Percentiles rank a stretch among this genome's conserved stretches.
Evolutionary conservation across 2,797 vertebrate species (phyloP).

Genomic region (Gymnodraco acuticeps): DNA sequence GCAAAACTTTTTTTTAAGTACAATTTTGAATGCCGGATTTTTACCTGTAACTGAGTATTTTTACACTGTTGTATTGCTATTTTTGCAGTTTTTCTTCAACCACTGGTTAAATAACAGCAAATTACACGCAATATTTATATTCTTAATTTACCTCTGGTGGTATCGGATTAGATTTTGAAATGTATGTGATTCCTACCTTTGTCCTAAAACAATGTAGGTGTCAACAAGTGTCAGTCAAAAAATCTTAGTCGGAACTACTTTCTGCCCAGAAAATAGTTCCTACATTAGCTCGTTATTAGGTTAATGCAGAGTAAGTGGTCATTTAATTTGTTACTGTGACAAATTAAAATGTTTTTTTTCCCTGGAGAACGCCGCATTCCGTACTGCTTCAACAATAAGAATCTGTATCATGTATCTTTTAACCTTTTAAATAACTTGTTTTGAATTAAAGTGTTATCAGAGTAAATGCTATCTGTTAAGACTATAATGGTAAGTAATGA

Average conservation of each 20-base stretch:
- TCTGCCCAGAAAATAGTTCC: neutral
- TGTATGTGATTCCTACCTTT: neutral
- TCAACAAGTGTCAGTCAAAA: neutral
- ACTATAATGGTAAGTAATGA: slow-evolving; percentile 1
- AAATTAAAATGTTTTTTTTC: neutral
- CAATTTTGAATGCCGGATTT: neutral
- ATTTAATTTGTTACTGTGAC: neutral
- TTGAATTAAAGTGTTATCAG: slow-evolving; percentile 7
- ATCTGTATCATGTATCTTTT: too few species aligned
- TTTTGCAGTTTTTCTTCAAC: too few species aligned
- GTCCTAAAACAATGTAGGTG: neutral
- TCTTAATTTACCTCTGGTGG: neutral
- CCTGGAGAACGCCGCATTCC: too few species aligned
- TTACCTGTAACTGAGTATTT: too few species aligned
- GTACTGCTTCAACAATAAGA: too few species aligned
- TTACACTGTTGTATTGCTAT: too few species aligned
- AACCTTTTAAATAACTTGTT: neutral
- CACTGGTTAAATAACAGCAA: too few species aligned
- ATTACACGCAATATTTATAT: too few species aligned
- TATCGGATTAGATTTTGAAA: neutral
- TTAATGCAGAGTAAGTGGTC: neutral
- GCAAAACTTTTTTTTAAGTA: too few species aligned
- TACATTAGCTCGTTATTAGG: neutral
- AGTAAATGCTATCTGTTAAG: too few species aligned
- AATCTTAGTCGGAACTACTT: neutral